phyloP scores from a whole-genome alignment of 2,797 vertebrate species.

The Cynodonichthys magdalenae region DNA sequence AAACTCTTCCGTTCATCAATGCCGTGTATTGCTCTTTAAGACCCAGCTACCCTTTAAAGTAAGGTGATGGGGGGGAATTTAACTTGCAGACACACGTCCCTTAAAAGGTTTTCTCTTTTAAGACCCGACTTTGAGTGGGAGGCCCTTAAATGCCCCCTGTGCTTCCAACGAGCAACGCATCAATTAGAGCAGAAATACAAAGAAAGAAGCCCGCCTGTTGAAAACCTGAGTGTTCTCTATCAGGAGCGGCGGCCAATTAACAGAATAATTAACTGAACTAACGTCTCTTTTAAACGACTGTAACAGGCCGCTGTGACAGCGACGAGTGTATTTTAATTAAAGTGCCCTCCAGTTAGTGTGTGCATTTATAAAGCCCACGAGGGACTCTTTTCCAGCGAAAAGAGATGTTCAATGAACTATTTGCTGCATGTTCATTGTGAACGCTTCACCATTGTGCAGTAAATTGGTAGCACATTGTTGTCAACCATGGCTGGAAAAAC shows the following conservation, averaged over 20 bases:
- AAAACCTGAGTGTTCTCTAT: conserved; percentile 41
- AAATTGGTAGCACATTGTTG: conserved; percentile 66
- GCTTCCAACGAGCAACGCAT: background rate
- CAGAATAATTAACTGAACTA: conserved; percentile 76
- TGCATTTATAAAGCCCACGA: conserved; percentile 61
- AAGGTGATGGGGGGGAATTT: background rate
- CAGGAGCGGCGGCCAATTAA: conserved; percentile 70
- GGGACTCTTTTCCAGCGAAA: conserved; percentile 57
- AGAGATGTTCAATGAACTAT: conserved; percentile 60
- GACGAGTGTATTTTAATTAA: conserved; percentile 76
- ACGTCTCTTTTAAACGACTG: conserved; percentile 71
- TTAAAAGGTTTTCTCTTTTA: conserved; percentile 8
- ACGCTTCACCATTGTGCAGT: conserved; percentile 38
- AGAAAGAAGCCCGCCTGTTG: conserved; percentile 32
- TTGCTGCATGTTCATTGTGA: conserved; percentile 32
- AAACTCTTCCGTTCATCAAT: background rate
- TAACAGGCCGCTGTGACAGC: conserved; percentile 66
- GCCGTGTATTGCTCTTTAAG: background rate
- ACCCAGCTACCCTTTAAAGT: background rate
- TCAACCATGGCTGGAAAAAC: conserved; percentile 24
- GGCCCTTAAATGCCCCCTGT: conserved; percentile 9
- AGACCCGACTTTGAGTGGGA: background rate
- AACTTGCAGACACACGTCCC: background rate
- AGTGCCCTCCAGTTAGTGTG: conserved; percentile 68
- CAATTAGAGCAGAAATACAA: conserved; percentile 37